These are phyloP conservation scores for Acleris laterana DNA, from an alignment of 2,888 invertebrate genomes.

Conservation along the genomic window DNA sequence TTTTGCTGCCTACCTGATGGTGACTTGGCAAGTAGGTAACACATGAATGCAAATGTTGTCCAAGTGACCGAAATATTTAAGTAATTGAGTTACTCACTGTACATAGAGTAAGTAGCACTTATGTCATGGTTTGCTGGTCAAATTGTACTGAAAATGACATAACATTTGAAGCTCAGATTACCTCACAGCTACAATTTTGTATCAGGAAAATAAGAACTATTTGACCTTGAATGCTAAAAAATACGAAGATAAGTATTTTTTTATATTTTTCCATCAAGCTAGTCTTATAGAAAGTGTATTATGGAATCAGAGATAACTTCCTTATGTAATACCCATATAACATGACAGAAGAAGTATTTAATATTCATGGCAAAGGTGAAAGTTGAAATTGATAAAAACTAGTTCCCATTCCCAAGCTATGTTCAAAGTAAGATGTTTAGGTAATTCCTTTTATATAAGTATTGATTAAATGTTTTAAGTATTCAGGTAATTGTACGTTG, in stretches of 20 bases:
- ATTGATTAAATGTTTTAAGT: slow-evolving; percentile 22
- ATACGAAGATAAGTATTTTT: neutral
- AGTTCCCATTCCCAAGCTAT: slow-evolving; percentile 21
- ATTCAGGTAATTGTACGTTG: slow-evolving; percentile 17
- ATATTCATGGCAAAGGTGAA: slow-evolving; percentile 43
- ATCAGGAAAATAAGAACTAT: neutral
- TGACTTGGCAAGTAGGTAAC: neutral
- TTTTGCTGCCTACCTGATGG: neutral
- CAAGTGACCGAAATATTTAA: slow-evolving; percentile 26
- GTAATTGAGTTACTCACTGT: slow-evolving; percentile 15
- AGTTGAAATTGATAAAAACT: slow-evolving; percentile 40
- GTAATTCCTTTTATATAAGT: slow-evolving; percentile 10
- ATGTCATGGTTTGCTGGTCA: slow-evolving; percentile 59
- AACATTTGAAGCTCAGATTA: slow-evolving; percentile 47
- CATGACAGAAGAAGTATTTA: slow-evolving; percentile 17
- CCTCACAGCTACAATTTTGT: slow-evolving; percentile 35
- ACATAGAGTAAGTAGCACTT: slow-evolving; percentile 50
- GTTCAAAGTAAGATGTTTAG: slow-evolving; percentile 12
- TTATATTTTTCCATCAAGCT: slow-evolving; percentile 1
- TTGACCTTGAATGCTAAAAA: slow-evolving; percentile 18
- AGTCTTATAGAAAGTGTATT: slow-evolving; percentile 25
- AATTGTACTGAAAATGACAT: slow-evolving; percentile 50
- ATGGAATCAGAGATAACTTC: slow-evolving; percentile 10
- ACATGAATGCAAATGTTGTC: slow-evolving; percentile 5
- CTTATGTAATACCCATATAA: slow-evolving; percentile 26